phyloP scores from a whole-genome alignment of 2,888 invertebrate genomes.

The Sialis lutaria region DNA sequence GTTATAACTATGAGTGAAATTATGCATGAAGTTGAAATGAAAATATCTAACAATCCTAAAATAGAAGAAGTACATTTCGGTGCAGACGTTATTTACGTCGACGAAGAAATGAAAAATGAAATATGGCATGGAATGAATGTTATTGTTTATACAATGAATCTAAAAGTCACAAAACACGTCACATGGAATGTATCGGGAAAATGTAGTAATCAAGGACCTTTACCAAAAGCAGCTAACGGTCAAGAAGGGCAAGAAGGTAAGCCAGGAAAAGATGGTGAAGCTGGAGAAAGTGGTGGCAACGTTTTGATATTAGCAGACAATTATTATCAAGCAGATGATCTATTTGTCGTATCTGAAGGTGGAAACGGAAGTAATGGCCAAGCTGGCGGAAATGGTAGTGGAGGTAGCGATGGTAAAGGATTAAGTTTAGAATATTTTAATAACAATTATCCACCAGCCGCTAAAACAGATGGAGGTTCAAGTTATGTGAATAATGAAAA shows the following conservation, averaged over 20 bases:
- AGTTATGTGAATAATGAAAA: too few relatives aligned
- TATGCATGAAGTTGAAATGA: constrained; percentile 5
- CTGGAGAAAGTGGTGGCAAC: constrained; percentile 17
- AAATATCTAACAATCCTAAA: constrained; percentile 2
- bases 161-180: constrained; percentile 10
- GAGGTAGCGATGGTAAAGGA: constrained; percentile 11
- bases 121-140: constrained; percentile 13
- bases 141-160: constrained; percentile 9
- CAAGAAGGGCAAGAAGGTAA: constrained; percentile 6
- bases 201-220: constrained; percentile 8
- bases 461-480: background rate
- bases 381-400: constrained; percentile 14
- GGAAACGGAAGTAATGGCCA: constrained; percentile 15
- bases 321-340: constrained; percentile 10
- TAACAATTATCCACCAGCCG: constrained; percentile 5
- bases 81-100: constrained; percentile 10
- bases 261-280: constrained; percentile 12
- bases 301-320: constrained; percentile 11
- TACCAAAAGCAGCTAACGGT: background rate
- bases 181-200: constrained; percentile 14
- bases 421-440: constrained; percentile 4
- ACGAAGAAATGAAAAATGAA: constrained; percentile 8
- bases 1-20: constrained; percentile 12
- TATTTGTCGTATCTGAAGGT: constrained; percentile 14
- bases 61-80: constrained; percentile 13